A percentile compares a stretch with the other conserved stretches of the same genome.
Conservation (phyloP, 2,888 invertebrate genomes). For the Nymphalis polychloros region DNA sequence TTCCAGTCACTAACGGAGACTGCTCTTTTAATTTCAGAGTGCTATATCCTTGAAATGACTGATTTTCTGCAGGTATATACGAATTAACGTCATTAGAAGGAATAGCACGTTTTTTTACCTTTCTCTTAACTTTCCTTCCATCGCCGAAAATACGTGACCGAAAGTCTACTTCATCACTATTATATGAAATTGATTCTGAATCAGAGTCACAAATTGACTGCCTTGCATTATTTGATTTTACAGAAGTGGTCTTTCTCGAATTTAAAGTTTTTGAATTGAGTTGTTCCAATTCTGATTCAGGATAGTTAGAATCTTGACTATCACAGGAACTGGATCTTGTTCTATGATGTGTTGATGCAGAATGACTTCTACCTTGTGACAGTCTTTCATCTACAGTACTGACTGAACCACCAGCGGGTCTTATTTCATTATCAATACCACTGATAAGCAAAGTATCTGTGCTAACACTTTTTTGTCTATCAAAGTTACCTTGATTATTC, state of each 20-base stretch:
- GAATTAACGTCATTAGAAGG: conserved; percentile 44
- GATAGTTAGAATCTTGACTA: conserved; percentile 63
- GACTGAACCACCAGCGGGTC: conserved; percentile 48
- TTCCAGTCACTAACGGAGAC: conserved; percentile 67
- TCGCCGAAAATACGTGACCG: conserved; percentile 68
- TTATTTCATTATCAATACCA: conserved; percentile 47
- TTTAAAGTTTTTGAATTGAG: conserved; percentile 43
- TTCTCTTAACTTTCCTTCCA: conserved; percentile 56
- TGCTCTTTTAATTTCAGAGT: conserved; percentile 59
- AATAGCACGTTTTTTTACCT: conserved; percentile 52
- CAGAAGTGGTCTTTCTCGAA: conserved; percentile 39
- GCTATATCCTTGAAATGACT: conserved; percentile 61
- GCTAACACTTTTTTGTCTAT: conserved; percentile 59
- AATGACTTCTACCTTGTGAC: conserved; percentile 53
- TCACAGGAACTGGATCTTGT: conserved; percentile 65
- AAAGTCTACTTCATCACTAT: conserved; percentile 72
- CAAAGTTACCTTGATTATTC: conserved; percentile 39
- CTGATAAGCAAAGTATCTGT: conserved; percentile 63
- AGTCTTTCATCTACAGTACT: conserved; percentile 53
- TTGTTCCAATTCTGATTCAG: conserved; percentile 62
- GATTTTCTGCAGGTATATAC: conserved; percentile 47
- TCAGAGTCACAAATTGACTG: conserved; percentile 57
- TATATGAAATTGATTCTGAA: conserved; percentile 69
- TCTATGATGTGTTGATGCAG: conserved; percentile 53
- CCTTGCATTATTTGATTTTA: conserved; percentile 41